A percentile compares a stretch with the other conserved stretches of the same genome.
These are phyloP conservation scores for Petrocephalus microphthalmus DNA, from an alignment of 2,113 vertebrate species.

Conservation along the genomic window DNA sequence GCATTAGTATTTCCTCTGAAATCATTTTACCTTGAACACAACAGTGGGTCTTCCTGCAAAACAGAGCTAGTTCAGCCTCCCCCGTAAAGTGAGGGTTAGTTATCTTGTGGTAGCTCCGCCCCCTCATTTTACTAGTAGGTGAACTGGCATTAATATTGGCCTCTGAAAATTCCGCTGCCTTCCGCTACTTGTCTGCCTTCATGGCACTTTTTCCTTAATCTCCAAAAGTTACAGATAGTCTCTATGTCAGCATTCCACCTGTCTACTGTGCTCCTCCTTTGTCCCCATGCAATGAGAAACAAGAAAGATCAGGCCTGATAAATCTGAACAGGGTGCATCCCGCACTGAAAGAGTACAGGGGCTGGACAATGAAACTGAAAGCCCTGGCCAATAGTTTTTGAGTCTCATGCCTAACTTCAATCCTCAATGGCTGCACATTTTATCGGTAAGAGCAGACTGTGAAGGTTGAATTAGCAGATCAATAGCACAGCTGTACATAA, in stretches of 20 bases:
- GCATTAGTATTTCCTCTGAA: neutral
- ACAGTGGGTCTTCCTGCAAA: neutral
- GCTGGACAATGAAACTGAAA: neutral
- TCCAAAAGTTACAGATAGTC: neutral
- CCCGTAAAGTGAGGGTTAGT: neutral
- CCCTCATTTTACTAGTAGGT: neutral
- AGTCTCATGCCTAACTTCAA: neutral
- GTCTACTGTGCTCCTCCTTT: neutral
- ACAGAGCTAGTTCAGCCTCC: neutral
- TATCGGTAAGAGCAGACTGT: too few relatives aligned
- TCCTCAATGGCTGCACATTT: too few relatives aligned
- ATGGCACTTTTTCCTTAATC: neutral
- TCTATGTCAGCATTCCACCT: neutral
- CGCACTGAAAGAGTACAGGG: neutral
- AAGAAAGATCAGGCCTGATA: neutral
- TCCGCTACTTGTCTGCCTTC: neutral
- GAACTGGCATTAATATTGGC: neutral
- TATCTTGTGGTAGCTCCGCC: neutral
- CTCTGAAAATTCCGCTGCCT: neutral
- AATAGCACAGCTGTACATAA: too few relatives aligned
- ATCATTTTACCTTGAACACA: neutral
- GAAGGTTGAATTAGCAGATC: too few relatives aligned
- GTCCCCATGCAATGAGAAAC: neutral
- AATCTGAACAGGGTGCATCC: neutral
- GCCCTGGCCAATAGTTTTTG: neutral